Evolutionary conservation across 2,888 invertebrate species (phyloP).

Genomic region (Acanthoscelides obtectus): DNA sequence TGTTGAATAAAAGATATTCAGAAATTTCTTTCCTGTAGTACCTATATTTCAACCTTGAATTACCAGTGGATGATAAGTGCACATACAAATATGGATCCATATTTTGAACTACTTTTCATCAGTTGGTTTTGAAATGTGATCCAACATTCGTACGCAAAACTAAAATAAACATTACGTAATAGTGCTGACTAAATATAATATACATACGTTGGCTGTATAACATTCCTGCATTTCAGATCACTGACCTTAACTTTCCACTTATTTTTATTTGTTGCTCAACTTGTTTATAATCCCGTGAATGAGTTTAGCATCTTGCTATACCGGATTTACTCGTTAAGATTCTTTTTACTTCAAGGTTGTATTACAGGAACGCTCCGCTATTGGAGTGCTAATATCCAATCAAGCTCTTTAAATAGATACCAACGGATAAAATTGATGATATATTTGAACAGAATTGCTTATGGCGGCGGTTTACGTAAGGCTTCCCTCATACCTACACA

Average conservation of each 20-base stretch:
- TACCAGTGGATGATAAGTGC: too few relatives aligned
- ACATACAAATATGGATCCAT: neutral
- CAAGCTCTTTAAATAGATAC: neutral
- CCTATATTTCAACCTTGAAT: neutral
- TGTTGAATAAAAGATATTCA: too few relatives aligned
- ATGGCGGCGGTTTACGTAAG: too few relatives aligned
- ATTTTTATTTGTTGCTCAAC: slow-evolving; percentile 11
- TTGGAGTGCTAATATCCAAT: neutral
- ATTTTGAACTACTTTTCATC: neutral
- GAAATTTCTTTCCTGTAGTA: too few relatives aligned
- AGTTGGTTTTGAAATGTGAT: neutral
- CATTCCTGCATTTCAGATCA: slow-evolving; percentile 11
- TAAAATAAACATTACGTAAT: neutral
- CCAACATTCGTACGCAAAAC: neutral
- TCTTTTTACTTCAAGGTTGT: neutral
- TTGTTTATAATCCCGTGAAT: slow-evolving; percentile 11
- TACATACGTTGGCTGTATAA: neutral
- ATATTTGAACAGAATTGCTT: too few relatives aligned
- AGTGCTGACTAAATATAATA: neutral
- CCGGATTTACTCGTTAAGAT: slow-evolving; percentile 10
- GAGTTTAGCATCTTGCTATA: slow-evolving; percentile 12
- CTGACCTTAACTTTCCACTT: slow-evolving; percentile 14
- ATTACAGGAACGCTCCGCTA: neutral
- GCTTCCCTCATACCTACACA: too few relatives aligned
- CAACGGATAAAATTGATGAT: too few relatives aligned